Conservation (phyloP, 2,113 vertebrate species). For the Amblyopsis rosae region DNA sequence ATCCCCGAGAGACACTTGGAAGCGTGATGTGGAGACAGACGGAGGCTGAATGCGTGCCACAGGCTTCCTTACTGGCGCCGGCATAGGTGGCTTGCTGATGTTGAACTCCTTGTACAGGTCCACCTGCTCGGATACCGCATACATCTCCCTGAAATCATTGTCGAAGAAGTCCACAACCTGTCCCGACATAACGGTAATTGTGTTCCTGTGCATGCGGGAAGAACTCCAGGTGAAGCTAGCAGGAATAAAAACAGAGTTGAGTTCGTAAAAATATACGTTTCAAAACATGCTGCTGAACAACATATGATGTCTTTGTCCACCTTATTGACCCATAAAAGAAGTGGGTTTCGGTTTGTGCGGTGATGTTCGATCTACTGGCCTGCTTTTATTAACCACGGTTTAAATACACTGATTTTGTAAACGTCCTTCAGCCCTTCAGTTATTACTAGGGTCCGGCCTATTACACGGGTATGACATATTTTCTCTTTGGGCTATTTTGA, state of each 20-base stretch:
- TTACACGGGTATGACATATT: too few species aligned
- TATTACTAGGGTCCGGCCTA: too few species aligned
- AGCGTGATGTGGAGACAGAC: conserved; percentile 66
- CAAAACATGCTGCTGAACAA: background rate
- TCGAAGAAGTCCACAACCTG: conserved; percentile 90
- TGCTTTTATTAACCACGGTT: too few species aligned
- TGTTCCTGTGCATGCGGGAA: conserved; percentile 88
- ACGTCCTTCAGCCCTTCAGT: too few species aligned
- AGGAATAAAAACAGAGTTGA: conserved; percentile 8
- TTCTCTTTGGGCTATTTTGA: too few species aligned
- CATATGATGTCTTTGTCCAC: too few species aligned
- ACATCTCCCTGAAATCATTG: conserved; percentile 91
- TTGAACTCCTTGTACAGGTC: conserved; percentile 84
- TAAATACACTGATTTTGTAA: too few species aligned
- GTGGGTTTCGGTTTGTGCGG: too few species aligned
- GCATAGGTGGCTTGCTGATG: conserved; percentile 65
- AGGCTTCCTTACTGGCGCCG: conserved; percentile 54
- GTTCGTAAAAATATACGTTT: background rate
- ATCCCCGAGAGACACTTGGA: conserved; percentile 67
- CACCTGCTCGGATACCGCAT: conserved; percentile 88
- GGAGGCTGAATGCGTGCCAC: conserved; percentile 52
- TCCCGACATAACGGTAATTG: conserved; percentile 88
- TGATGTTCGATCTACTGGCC: too few species aligned
- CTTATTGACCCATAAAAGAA: too few species aligned
- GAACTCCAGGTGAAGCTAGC: conserved; percentile 92